These are phyloP conservation scores for Sparidentex hasta DNA, from an alignment of 2,797 vertebrate species.

Conservation along the genomic window DNA sequence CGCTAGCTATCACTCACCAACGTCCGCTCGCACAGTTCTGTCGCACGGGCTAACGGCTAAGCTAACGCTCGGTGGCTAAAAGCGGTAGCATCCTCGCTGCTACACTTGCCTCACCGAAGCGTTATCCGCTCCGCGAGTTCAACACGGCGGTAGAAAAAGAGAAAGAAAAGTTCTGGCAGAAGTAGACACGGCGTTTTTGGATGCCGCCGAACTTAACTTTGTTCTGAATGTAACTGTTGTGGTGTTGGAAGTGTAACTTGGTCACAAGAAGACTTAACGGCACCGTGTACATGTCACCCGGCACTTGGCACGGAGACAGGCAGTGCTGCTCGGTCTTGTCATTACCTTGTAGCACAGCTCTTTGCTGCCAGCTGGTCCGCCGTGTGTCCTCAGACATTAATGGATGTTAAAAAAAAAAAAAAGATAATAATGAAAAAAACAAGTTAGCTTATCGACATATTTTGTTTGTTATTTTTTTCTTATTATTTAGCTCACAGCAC, in stretches of 20 bases:
- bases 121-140: constrained; percentile 14
- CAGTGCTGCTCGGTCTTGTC: constrained; percentile 30
- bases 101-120: constrained; percentile 37
- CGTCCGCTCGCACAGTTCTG: constrained; percentile 10
- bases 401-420: background rate
- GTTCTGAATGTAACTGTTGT: background rate
- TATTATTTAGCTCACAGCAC: background rate
- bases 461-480: background rate
- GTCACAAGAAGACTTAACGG: constrained; percentile 8
- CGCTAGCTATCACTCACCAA: constrained; percentile 6
- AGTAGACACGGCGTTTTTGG: background rate
- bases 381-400: background rate
- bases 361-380: constrained; percentile 44
- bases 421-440: too few relatives aligned
- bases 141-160: background rate
- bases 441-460: background rate
- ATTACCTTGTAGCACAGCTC: constrained; percentile 24
- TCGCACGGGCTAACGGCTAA: constrained; percentile 59
- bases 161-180: constrained; percentile 37
- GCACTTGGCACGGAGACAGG: constrained; percentile 10
- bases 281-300: constrained; percentile 40
- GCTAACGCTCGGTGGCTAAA: constrained; percentile 51
- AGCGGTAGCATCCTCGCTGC: constrained; percentile 44
- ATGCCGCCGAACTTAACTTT: background rate
- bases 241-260: constrained; percentile 23